These are phyloP conservation scores for Pinna nobilis DNA, from an alignment of 1,140 invertebrate genomes.

Conservation along the genomic window DNA sequence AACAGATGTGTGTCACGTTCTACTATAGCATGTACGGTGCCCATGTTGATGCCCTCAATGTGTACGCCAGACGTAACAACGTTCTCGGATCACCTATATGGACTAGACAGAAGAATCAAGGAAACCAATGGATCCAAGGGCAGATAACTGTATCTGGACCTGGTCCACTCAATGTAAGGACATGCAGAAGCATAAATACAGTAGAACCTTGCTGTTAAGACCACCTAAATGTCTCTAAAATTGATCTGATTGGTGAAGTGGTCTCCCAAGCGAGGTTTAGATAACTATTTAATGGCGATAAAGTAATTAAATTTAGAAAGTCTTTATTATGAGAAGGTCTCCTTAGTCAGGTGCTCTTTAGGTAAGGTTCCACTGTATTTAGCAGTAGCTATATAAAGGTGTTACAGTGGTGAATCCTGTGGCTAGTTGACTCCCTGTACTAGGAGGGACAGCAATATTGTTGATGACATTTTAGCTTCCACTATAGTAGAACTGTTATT, in stretches of 20 bases:
- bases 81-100: constrained; percentile 51
- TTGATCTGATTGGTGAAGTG: not conserved
- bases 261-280: too few species aligned
- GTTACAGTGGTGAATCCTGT: too few species aligned
- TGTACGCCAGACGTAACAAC: constrained; percentile 48
- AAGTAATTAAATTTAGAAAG: too few species aligned
- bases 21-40: constrained; percentile 68
- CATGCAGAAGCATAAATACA: not conserved
- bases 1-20: constrained; percentile 55
- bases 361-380: too few species aligned
- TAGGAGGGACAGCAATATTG: too few species aligned
- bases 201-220: not conserved
- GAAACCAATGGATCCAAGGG: constrained; percentile 46
- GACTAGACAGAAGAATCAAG: constrained; percentile 48
- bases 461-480: too few species aligned
- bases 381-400: too few species aligned
- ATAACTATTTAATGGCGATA: too few species aligned
- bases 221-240: not conserved
- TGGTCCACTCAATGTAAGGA: constrained; percentile 38
- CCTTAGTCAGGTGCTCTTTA: too few species aligned
- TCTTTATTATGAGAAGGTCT: too few species aligned
- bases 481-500: too few species aligned
- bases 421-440: too few species aligned
- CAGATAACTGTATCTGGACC: constrained; percentile 60
- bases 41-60: constrained; percentile 61